Evolutionary conservation across 2,888 invertebrate genomes (phyloP), one percentile per base, ranked within the genome.

Genomic region (Antitype chi): DNA sequence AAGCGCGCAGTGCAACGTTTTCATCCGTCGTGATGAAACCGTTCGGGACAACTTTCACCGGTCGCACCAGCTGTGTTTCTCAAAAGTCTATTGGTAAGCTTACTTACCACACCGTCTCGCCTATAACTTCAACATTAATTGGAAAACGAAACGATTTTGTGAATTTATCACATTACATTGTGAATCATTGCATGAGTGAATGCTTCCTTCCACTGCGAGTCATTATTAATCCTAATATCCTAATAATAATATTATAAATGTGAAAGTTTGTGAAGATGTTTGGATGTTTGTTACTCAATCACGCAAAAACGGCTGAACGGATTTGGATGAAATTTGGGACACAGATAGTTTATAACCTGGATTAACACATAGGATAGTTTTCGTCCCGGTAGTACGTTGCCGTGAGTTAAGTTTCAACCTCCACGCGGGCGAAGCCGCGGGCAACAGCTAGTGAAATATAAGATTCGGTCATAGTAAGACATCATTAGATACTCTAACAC

Each of bases 11-110:
- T 57, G 52, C 28, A 59, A 25, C n/a, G 52, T 59, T 80, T 59
- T 80, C 59, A 17, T 32, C 47, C 28, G 66, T 49, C 59, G 60
- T 43, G 59, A 43, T 71, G 23, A 47, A 72, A 47, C 23, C 32
- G 73, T 38, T 62, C 23, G 60, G 60, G 60, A 73, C 76, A 77
- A 60, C 81, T 77, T 80, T 77, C 81, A 73, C 76, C 52, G 32
- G 13, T 53, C 72, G 49, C 71, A 68, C 28, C 69, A 71, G n/a
- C 80, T 60, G 43, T 55, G 32, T 13, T 25, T 57, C 59, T 25
- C 38, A 28, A 60, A 53, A 20, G 17, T 75, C 43, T 28, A 32
- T 59, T n/a, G 75, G 13, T 57, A 59, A 38, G 11, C 70, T 68
- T 28, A 57, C 25, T 52, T 17, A 43, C 32, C 68, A 52, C 11